phyloP scores from a whole-genome alignment of 2,797 vertebrate genomes.

The Neomorphus geoffroyi region DNA sequence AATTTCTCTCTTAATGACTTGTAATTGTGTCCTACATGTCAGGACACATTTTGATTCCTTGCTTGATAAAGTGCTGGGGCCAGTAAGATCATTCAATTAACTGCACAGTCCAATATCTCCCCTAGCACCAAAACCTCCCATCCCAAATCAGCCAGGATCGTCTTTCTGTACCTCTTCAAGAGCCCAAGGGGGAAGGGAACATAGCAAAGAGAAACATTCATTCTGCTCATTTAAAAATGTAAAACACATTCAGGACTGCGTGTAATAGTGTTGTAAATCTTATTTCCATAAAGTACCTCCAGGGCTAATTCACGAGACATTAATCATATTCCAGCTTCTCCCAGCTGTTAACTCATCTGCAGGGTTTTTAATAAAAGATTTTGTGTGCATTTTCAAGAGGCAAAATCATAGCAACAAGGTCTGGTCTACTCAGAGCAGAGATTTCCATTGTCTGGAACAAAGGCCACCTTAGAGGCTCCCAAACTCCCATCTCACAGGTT shows the following conservation, averaged over 20 bases:
- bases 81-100: not conserved
- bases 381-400: slow-evolving; percentile 11
- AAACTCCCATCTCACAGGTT: not conserved
- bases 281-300: slow-evolving; percentile 56
- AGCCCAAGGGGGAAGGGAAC: not conserved
- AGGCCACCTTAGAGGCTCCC: not conserved
- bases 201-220: not conserved
- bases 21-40: slow-evolving; percentile 24
- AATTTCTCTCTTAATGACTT: slow-evolving; percentile 54
- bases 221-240: slow-evolving; percentile 52
- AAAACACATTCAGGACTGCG: slow-evolving; percentile 26
- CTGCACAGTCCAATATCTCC: not conserved
- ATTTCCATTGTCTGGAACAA: not conserved
- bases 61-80: not conserved
- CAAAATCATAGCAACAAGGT: not conserved
- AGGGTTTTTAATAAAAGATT: slow-evolving; percentile 54
- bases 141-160: not conserved
- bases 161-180: not conserved
- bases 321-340: slow-evolving; percentile 59
- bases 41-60: slow-evolving; percentile 41
- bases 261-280: slow-evolving; percentile 57
- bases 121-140: not conserved
- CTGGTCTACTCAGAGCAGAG: not conserved
- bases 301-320: slow-evolving; percentile 58
- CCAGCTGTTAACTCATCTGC: slow-evolving; percentile 60